Percentiles rank a stretch among this genome's conserved stretches.
Conservation (phyloP, 2,113 vertebrate genomes). For the Stigmatopora argus region DNA sequence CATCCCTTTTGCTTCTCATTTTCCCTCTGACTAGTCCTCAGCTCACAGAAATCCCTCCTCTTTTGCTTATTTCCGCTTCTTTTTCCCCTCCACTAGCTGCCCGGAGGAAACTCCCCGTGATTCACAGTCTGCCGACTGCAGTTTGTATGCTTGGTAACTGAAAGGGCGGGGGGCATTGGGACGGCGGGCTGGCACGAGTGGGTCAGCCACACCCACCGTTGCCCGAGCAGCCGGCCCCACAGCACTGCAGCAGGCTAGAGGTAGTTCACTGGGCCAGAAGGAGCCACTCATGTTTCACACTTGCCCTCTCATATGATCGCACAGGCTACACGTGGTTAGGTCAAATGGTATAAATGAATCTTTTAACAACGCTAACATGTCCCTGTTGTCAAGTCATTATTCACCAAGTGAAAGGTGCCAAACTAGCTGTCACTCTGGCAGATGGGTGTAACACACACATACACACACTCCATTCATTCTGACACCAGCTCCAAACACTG, state of each 20-base stretch:
- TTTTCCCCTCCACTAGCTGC: constrained; percentile 17
- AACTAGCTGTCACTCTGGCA: constrained; percentile 43
- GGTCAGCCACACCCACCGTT: constrained; percentile 50
- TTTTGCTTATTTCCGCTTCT: constrained; percentile 22
- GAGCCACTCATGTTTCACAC: constrained; percentile 25
- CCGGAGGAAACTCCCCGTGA: constrained; percentile 61
- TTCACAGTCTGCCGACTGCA: constrained; percentile 33
- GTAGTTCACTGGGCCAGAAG: constrained; percentile 23
- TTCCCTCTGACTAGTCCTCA: constrained; percentile 13
- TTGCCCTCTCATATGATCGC: constrained; percentile 18
- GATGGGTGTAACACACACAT: constrained; percentile 53
- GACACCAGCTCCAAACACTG: constrained; percentile 30
- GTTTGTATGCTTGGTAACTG: constrained; percentile 5
- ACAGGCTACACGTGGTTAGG: not conserved
- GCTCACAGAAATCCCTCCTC: constrained; percentile 12
- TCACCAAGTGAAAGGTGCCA: constrained; percentile 23
- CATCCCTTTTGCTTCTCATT: constrained; percentile 22
- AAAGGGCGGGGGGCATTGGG: constrained; percentile 2
- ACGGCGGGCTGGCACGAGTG: constrained; percentile 34
- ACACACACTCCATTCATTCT: constrained; percentile 17
- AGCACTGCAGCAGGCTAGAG: constrained; percentile 26
- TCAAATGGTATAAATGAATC: constrained; percentile 13
- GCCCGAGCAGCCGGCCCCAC: constrained; percentile 30
- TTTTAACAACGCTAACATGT: constrained; percentile 3
- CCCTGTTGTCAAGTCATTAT: constrained; percentile 1